Evolutionary conservation across 1,140 invertebrate genomes (phyloP).

Genomic region (Trachymyrmex cornetzi): DNA sequence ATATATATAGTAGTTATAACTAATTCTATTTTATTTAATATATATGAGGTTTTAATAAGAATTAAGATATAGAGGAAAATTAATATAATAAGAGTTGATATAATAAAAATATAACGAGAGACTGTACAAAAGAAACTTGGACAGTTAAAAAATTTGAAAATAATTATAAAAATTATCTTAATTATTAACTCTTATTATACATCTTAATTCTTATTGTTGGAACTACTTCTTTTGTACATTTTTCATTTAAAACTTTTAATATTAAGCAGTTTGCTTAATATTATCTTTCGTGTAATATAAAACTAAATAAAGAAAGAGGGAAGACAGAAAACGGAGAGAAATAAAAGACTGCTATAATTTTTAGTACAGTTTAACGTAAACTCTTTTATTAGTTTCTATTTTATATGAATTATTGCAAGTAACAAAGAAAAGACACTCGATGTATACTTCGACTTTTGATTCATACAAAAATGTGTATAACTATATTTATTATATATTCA

Average conservation of each 20-base stretch:
- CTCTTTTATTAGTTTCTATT: conserved; percentile 13
- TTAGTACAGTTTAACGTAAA: neutral
- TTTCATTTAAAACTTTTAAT: neutral
- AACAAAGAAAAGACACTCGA: neutral
- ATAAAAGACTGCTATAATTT: conserved; percentile 19
- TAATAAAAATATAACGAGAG: neutral
- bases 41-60: neutral
- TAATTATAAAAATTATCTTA: too few species aligned
- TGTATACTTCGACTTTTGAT: neutral
- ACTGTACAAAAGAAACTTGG: neutral
- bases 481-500: neutral
- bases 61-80: neutral
- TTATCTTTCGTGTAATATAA: neutral
- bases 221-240: neutral
- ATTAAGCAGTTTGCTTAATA: neutral
- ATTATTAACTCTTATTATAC: too few species aligned
- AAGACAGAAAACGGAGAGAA: neutral
- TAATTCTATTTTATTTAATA: neutral
- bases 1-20: too few species aligned
- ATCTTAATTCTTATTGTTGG: too few species aligned
- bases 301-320: neutral
- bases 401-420: neutral
- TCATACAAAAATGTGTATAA: neutral
- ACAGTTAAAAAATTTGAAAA: neutral
- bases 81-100: neutral